These are phyloP conservation scores for Hyles lineata DNA, from an alignment of 2,888 invertebrate genomes.

Conservation along the genomic window DNA sequence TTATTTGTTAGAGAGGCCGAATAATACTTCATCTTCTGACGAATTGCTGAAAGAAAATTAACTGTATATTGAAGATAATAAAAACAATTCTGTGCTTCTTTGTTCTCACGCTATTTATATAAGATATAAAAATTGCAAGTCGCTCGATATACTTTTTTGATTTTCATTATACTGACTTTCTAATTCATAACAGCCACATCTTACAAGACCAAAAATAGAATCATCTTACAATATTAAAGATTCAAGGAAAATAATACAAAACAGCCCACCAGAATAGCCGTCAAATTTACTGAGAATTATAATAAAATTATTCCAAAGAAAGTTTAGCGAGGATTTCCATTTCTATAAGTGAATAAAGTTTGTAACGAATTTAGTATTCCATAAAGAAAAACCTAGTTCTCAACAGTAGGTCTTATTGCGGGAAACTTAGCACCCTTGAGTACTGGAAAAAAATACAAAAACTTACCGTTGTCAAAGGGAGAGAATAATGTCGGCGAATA, in stretches of 20 bases:
- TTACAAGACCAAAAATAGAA: too few relatives aligned
- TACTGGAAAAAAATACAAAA: constrained; percentile 8
- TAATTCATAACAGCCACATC: neutral
- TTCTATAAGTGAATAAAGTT: constrained; percentile 6
- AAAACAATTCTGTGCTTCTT: too few relatives aligned
- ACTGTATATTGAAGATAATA: too few relatives aligned
- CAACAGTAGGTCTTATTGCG: neutral
- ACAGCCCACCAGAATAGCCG: neutral
- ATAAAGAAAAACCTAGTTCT: constrained; percentile 7
- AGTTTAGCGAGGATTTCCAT: neutral
- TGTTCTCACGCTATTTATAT: too few relatives aligned
- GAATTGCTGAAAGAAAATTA: too few relatives aligned
- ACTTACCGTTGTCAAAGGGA: constrained; percentile 26
- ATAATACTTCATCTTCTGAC: too few relatives aligned
- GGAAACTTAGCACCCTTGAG: constrained; percentile 15
- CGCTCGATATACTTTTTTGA: neutral
- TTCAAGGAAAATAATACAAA: neutral
- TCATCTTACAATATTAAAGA: neutral
- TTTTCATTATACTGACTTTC: neutral
- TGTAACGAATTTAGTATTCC: constrained; percentile 6
- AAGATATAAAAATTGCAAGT: too few relatives aligned
- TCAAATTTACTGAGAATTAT: neutral
- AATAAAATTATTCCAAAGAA: constrained; percentile 12
- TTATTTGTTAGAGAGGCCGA: too few relatives aligned
- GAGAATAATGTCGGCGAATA: constrained; percentile 1